phyloP scores from a whole-genome alignment of 2,888 invertebrate genomes.

The Branchipolynoe longqiensis region DNA sequence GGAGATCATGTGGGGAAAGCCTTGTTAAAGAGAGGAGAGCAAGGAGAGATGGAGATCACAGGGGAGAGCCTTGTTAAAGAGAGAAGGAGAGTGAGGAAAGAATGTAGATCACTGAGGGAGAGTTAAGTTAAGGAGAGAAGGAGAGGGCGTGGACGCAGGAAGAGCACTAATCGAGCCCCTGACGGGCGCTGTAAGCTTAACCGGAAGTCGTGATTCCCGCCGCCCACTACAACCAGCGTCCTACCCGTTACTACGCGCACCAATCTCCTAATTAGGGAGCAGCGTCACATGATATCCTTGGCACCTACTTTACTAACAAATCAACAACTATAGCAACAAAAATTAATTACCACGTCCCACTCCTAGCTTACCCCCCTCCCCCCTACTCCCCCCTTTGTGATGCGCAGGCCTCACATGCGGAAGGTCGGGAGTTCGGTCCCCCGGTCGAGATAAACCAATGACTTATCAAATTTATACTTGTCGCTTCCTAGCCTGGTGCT shows the following conservation, averaged over 20 bases:
- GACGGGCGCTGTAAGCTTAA: not conserved
- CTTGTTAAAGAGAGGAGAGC: too few relatives aligned
- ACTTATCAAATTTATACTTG: too few relatives aligned
- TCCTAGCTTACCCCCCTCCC: not conserved
- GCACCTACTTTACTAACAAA: too few relatives aligned
- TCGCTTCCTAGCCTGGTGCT: too few relatives aligned
- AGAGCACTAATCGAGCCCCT: not conserved
- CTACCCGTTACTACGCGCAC: constrained; percentile 13
- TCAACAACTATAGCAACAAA: too few relatives aligned
- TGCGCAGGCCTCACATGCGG: too few relatives aligned
- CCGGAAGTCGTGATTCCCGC: not conserved
- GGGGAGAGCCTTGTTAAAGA: too few relatives aligned
- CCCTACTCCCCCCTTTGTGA: not conserved
- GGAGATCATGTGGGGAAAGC: too few relatives aligned
- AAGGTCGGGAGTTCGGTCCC: too few relatives aligned
- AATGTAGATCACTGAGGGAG: not conserved
- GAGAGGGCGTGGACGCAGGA: not conserved
- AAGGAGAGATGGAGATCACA: too few relatives aligned
- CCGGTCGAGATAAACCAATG: too few relatives aligned
- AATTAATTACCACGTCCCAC: not conserved
- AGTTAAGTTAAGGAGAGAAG: not conserved
- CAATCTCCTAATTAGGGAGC: not conserved
- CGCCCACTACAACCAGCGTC: not conserved
- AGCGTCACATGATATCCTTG: not conserved
- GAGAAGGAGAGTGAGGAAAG: not conserved